Conservation (phyloP, 2,888 invertebrate species). For the Phlogophora meticulosa region DNA sequence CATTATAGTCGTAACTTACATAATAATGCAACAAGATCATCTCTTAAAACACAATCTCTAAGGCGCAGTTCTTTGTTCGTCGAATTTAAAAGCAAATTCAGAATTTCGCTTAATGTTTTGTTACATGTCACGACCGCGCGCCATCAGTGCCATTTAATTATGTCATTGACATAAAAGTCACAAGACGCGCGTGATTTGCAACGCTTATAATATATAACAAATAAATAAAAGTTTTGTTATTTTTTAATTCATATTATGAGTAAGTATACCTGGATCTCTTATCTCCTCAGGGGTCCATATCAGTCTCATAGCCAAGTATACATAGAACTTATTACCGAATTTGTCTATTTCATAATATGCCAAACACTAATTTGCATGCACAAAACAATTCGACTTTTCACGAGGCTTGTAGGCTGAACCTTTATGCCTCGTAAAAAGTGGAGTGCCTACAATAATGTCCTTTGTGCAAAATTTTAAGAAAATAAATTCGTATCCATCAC, state of each 20-base stretch:
- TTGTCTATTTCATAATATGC: not conserved
- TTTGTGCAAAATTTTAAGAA: slow-evolving; percentile 14
- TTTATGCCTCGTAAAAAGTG: slow-evolving; percentile 22
- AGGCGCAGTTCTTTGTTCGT: slow-evolving; percentile 61
- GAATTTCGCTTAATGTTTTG: slow-evolving; percentile 1
- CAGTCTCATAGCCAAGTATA: slow-evolving; percentile 56
- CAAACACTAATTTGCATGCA: slow-evolving; percentile 12
- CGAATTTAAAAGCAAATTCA: slow-evolving; percentile 11
- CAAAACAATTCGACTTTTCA: slow-evolving; percentile 18
- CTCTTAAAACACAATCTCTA: slow-evolving; percentile 50
- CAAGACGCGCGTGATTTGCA: not conserved
- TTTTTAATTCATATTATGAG: slow-evolving; percentile 3
- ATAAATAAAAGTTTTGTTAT: slow-evolving; percentile 16
- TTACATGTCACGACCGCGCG: not conserved
- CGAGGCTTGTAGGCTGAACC: slow-evolving; percentile 14
- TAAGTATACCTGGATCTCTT: slow-evolving; percentile 38
- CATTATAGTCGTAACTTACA: slow-evolving; percentile 59
- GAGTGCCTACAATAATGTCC: not conserved
- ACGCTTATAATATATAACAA: not conserved
- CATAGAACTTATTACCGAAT: slow-evolving; percentile 10
- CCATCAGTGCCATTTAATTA: slow-evolving; percentile 11
- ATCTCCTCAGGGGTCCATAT: slow-evolving; percentile 32
- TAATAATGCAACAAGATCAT: slow-evolving; percentile 58
- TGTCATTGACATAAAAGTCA: not conserved
- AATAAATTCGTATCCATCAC: slow-evolving; percentile 22